A percentile compares a stretch with the other conserved stretches of the same genome.
These are phyloP conservation scores for Dinomys branickii DNA, from an alignment of 2,113 vertebrate species.

Conservation along the genomic window DNA sequence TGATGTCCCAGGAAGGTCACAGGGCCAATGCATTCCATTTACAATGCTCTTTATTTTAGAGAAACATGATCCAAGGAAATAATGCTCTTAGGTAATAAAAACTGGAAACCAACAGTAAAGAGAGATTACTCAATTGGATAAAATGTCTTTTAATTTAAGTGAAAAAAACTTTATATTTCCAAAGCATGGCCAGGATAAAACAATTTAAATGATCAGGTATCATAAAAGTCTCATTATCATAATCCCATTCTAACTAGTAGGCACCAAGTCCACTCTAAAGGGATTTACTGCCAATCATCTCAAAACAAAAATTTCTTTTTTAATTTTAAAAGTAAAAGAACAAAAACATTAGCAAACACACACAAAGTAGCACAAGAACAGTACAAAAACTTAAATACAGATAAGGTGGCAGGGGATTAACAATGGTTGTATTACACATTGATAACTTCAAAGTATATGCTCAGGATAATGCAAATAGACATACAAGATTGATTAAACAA, in stretches of 20 bases:
- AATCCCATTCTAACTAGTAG: neutral
- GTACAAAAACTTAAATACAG: no score
- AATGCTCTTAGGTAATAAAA: constrained; percentile 5
- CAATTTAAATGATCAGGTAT: neutral
- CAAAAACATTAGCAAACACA: no score
- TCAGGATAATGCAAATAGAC: no score
- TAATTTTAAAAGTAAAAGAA: no score
- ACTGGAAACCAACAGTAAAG: neutral
- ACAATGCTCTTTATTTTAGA: neutral
- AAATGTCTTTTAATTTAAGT: constrained; percentile 49
- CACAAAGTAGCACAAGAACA: no score
- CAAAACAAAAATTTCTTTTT: neutral
- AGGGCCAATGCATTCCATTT: neutral
- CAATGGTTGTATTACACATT: no score
- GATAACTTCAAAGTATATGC: no score
- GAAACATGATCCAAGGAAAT: constrained; percentile 10
- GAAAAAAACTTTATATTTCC: neutral
- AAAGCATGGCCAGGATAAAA: constrained; percentile 37
- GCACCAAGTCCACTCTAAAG: neutral
- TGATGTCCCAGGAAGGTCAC: neutral
- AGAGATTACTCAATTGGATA: neutral
- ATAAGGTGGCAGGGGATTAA: no score
- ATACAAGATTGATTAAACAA: no score
- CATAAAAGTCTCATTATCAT: neutral
- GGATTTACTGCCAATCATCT: neutral